phyloP scores from a whole-genome alignment of 2,797 vertebrate species.

The Glyptemys insculpta region DNA sequence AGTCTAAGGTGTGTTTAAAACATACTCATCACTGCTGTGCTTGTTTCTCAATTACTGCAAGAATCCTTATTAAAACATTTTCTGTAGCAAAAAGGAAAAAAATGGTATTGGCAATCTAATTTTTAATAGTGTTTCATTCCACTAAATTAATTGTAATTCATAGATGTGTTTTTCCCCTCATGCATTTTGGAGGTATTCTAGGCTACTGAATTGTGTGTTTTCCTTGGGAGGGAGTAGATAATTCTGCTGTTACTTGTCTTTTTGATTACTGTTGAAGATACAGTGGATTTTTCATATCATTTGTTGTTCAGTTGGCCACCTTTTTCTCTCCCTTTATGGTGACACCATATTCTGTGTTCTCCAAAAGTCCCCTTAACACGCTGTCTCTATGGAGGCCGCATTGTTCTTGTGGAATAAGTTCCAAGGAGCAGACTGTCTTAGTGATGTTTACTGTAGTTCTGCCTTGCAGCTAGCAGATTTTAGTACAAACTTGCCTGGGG shows the following conservation, averaged over 20 bases:
- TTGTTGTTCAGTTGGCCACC: conserved; percentile 59
- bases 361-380: neutral
- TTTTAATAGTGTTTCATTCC: conserved; percentile 37
- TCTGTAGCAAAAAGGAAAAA: conserved; percentile 7
- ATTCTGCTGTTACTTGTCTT: conserved; percentile 31
- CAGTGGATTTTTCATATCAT: conserved; percentile 60
- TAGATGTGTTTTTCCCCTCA: neutral
- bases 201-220: conserved; percentile 24
- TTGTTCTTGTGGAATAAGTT: conserved; percentile 70
- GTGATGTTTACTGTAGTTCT: conserved; percentile 71
- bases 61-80: conserved; percentile 10
- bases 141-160: conserved; percentile 45
- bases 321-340: conserved; percentile 41
- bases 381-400: conserved; percentile 47
- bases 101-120: conserved; percentile 24
- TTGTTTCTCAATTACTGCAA: conserved; percentile 33
- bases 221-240: neutral
- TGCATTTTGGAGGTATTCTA: conserved; percentile 23
- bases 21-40: conserved; percentile 38
- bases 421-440: conserved; percentile 68
- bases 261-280: conserved; percentile 66
- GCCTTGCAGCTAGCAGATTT: conserved; percentile 76
- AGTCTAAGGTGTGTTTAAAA: conserved; percentile 49
- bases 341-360: conserved; percentile 32
- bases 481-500: conserved; percentile 74